Percentiles rank a stretch among this genome's conserved stretches.
These are phyloP conservation scores for Centropus bengalensis DNA, from an alignment of 2,113 vertebrate species.

Conservation along the genomic window DNA sequence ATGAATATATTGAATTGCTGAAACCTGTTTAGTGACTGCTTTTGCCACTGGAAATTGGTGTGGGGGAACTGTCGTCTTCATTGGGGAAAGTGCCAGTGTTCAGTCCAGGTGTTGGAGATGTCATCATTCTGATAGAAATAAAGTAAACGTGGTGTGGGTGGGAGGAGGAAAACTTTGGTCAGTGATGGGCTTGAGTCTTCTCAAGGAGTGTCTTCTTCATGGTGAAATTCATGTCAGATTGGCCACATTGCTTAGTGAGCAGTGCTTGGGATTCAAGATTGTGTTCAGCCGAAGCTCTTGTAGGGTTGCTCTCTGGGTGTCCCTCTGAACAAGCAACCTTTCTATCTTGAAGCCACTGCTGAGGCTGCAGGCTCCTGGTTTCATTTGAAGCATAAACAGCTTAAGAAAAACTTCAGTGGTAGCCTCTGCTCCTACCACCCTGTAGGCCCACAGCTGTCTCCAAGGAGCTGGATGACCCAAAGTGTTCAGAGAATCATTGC, in stretches of 20 bases:
- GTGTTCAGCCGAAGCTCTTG: not conserved
- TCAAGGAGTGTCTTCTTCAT: not conserved
- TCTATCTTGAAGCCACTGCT: not conserved
- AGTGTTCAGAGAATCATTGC: not conserved
- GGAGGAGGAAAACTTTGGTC: not conserved
- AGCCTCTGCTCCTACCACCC: not conserved
- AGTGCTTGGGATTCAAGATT: not conserved
- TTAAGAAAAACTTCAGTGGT: not conserved
- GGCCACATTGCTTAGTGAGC: not conserved
- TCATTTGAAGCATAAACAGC: not conserved
- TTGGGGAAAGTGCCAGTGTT: not conserved
- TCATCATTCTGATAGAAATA: not conserved
- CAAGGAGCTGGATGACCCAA: not conserved
- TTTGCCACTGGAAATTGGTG: not conserved
- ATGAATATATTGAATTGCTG: not conserved
- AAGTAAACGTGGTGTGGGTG: not conserved
- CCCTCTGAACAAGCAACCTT: not conserved
- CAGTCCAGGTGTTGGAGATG: not conserved
- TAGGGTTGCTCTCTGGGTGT: not conserved
- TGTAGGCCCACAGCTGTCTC: rapidly evolving
- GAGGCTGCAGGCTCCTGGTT: not conserved
- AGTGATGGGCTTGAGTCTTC: rapidly evolving
- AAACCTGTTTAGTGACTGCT: not conserved
- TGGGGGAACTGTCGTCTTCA: not conserved
- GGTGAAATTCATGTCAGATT: not conserved